These are phyloP conservation scores for Psix sp. DNA, from an alignment of 1,140 invertebrate species.

Conservation along the genomic window DNA sequence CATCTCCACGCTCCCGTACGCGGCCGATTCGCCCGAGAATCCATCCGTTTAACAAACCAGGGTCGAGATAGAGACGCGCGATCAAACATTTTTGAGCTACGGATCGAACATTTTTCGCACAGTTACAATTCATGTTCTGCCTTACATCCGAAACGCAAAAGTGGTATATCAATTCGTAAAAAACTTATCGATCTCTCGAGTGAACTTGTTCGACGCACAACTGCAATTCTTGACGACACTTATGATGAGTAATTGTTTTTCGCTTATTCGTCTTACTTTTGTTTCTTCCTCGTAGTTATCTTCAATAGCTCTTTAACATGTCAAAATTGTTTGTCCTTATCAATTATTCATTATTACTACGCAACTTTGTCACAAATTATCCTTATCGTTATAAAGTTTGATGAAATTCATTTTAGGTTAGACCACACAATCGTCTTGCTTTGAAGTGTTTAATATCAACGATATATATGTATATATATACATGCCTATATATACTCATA, in stretches of 20 bases:
- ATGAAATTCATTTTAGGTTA: conserved; percentile 32
- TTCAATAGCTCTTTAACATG: conserved; percentile 14
- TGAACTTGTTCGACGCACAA: conserved; percentile 24
- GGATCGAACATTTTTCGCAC: conserved; percentile 43
- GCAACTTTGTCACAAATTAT: conserved; percentile 48
- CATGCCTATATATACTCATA: too few species aligned
- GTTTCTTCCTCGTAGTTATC: conserved; percentile 8
- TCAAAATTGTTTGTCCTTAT: conserved; percentile 23
- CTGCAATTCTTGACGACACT: conserved; percentile 28
- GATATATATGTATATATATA: too few species aligned
- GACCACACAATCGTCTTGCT: conserved; percentile 25
- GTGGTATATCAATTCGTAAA: conserved; percentile 31
- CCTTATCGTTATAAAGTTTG: conserved; percentile 35
- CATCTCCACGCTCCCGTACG: too few species aligned
- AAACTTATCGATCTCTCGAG: conserved; percentile 24
- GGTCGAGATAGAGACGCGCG: neutral
- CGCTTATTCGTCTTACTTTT: too few species aligned
- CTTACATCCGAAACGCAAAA: conserved; percentile 16
- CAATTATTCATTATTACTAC: conserved; percentile 38
- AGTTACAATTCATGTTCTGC: conserved; percentile 2
- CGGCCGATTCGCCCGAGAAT: too few species aligned
- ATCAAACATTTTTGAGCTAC: conserved; percentile 25
- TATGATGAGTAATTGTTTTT: conserved; percentile 23
- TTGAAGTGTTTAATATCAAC: conserved; percentile 29
- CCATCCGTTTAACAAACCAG: too few species aligned